Conservation (phyloP, 2,113 vertebrate genomes). For the Colaptes auratus region DNA sequence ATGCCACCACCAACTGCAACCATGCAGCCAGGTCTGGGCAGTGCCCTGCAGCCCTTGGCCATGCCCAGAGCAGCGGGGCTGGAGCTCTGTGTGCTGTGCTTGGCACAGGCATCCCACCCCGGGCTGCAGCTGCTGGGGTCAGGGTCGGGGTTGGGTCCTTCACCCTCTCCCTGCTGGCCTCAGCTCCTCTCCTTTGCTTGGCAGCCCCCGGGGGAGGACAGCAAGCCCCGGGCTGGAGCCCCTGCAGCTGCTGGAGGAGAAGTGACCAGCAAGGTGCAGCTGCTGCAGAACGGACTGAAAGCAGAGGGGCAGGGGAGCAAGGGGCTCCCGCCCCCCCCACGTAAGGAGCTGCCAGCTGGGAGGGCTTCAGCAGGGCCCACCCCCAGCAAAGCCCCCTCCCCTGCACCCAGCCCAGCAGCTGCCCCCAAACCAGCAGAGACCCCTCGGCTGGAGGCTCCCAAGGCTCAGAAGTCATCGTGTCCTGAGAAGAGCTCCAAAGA, state of each 20-base stretch:
- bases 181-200: not conserved
- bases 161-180: accelerated
- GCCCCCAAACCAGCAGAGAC: not conserved
- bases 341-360: not conserved
- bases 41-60: accelerated
- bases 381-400: not conserved
- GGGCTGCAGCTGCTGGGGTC: not conserved
- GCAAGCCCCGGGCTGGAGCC: slow-evolving; percentile 75
- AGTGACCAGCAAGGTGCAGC: slow-evolving; percentile 55
- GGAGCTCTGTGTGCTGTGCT: not conserved
- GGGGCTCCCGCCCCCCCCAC: not conserved
- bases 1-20: accelerated
- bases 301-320: not conserved
- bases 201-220: slow-evolving; percentile 72
- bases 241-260: slow-evolving; percentile 53
- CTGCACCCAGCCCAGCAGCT: not conserved
- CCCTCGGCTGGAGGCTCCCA: not conserved
- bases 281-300: slow-evolving; percentile 47
- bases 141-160: not conserved
- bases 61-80: accelerated
- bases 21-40: not conserved
- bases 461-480: not conserved
- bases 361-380: not conserved
- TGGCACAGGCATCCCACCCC: accelerated
- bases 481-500: not conserved